These are phyloP conservation scores for Palythoa grandiflora DNA, from an alignment of 92 coral and sea anemone genomes.

Conservation along the genomic window DNA sequence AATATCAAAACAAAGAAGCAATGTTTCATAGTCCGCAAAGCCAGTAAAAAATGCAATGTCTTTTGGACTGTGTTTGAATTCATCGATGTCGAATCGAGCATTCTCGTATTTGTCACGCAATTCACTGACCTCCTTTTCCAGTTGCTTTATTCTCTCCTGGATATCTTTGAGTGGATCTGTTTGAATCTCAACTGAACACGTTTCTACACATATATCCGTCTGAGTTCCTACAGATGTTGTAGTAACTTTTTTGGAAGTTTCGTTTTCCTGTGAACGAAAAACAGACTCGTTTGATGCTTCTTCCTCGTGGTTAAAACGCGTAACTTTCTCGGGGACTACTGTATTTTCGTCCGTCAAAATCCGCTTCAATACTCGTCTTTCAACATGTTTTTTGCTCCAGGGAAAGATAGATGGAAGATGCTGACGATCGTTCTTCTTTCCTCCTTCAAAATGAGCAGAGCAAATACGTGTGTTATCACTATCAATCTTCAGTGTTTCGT, in stretches of 20 bases:
- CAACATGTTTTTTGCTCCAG: not conserved
- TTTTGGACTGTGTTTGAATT: slow-evolving; percentile 53
- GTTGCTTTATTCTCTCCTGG: slow-evolving; percentile 15
- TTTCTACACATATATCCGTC: not conserved
- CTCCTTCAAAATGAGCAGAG: slow-evolving; percentile 1
- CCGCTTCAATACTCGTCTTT: slow-evolving; percentile 20
- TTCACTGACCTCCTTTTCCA: slow-evolving; percentile 32
- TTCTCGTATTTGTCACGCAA: slow-evolving; percentile 22
- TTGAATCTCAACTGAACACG: not conserved
- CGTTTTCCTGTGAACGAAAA: not conserved
- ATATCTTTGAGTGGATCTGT: slow-evolving; percentile 3
- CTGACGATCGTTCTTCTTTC: slow-evolving; percentile 4
- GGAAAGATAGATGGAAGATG: slow-evolving; percentile 7
- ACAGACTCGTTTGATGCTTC: not conserved
- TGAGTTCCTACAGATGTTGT: slow-evolving; percentile 1
- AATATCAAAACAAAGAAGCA: slow-evolving; percentile 66
- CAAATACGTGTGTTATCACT: not conserved
- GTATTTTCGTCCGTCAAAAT: not conserved
- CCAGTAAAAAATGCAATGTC: slow-evolving; percentile 70
- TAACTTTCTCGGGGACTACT: not conserved
- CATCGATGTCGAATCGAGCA: slow-evolving; percentile 63
- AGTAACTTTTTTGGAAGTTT: slow-evolving; percentile 1
- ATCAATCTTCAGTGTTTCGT: not conserved
- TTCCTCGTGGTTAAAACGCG: not conserved
- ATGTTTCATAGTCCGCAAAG: slow-evolving; percentile 69